These are phyloP conservation scores for Brachionus rubens DNA, from an alignment of 1,140 invertebrate species.

Conservation along the genomic window DNA sequence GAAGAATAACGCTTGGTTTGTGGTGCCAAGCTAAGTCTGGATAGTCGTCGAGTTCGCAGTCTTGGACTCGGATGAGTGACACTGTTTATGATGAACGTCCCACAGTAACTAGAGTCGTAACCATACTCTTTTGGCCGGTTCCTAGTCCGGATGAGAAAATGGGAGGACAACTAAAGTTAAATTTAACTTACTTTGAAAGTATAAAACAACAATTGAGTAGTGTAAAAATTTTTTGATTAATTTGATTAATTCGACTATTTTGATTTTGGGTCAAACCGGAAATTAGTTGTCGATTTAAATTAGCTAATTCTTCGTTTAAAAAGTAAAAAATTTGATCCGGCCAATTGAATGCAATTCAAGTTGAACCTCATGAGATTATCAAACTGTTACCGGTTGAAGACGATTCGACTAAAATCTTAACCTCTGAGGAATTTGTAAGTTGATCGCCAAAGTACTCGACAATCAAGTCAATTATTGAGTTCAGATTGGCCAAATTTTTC, in stretches of 20 bases:
- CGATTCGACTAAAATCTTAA: not conserved
- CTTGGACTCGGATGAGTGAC: no score
- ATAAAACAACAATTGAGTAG: not conserved
- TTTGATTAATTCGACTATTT: not conserved
- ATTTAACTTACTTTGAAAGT: not conserved
- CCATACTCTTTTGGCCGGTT: no score
- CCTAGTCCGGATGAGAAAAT: no score
- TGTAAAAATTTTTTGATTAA: not conserved
- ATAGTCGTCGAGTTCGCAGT: no score
- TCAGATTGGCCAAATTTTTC: not conserved
- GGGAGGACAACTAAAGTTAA: not conserved
- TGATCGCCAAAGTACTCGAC: not conserved
- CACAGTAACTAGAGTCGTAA: no score
- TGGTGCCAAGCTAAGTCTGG: no score
- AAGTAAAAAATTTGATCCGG: not conserved
- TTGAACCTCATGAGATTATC: not conserved
- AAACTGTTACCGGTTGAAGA: not conserved
- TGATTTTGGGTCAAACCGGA: not conserved
- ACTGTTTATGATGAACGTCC: no score
- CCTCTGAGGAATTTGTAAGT: no score
- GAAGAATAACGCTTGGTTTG: no score
- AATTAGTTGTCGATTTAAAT: not conserved
- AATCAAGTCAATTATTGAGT: not conserved
- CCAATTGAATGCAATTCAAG: not conserved
- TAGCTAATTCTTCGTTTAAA: conserved; percentile 19